Evolutionary conservation across 2,113 vertebrate species (phyloP).

Genomic region (Aythya baeri): DNA sequence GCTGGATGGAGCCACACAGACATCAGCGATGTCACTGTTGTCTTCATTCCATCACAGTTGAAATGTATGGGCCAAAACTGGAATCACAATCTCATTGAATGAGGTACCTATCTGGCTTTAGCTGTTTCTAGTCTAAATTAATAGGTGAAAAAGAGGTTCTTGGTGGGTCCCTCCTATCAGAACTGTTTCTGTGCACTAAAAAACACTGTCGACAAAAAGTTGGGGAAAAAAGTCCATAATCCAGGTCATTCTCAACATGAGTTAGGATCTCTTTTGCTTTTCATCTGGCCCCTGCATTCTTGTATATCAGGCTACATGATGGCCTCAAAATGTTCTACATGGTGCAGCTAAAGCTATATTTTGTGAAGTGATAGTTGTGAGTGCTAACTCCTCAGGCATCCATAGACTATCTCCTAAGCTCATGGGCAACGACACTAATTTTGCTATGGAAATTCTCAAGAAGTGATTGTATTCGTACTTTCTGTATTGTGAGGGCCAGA

Average conservation of each 20-base stretch:
- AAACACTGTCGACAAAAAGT: not conserved
- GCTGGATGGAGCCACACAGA: not conserved
- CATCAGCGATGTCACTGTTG: not conserved
- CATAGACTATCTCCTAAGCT: not conserved
- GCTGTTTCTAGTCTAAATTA: accelerated
- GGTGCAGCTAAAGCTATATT: not conserved
- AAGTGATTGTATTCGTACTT: not conserved
- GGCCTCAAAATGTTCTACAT: not conserved
- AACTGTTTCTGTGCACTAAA: not conserved
- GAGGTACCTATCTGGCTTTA: not conserved
- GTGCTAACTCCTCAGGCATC: not conserved
- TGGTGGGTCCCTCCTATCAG: not conserved
- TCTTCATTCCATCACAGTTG: accelerated
- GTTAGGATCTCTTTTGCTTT: not conserved
- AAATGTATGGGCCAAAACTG: not conserved
- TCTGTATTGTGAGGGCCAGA: not conserved
- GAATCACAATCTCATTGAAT: not conserved
- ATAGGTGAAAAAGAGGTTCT: not conserved
- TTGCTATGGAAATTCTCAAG: not conserved
- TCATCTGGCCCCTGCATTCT: not conserved
- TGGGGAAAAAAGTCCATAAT: not conserved
- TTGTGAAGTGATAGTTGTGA: not conserved
- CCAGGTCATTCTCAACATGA: not conserved
- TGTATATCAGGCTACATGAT: not conserved
- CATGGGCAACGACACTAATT: not conserved